Evolutionary conservation across 2,797 vertebrate species (phyloP).

Genomic region (Myotis findleyi): DNA sequence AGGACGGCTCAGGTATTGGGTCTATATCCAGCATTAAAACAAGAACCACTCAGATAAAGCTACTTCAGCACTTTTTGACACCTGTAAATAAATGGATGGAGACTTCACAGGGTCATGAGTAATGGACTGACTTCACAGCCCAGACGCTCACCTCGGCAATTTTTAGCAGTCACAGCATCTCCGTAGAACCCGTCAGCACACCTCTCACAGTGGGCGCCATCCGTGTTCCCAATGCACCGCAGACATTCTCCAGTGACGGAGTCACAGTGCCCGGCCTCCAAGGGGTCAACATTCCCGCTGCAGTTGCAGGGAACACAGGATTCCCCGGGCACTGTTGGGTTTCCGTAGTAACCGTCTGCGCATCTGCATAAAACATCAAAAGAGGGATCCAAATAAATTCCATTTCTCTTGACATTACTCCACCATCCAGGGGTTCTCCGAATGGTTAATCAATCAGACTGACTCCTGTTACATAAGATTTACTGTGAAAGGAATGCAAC

Average conservation of each 20-base stretch:
- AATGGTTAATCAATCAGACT: neutral
- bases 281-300: conserved; percentile 90
- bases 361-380: conserved; percentile 89
- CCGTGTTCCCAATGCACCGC: conserved; percentile 91
- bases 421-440: neutral
- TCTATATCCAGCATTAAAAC: neutral
- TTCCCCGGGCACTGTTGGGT: conserved; percentile 91
- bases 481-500: neutral
- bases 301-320: conserved; percentile 92
- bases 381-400: conserved; percentile 23
- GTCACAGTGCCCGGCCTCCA: conserved; percentile 91
- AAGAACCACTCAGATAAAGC: too few species aligned
- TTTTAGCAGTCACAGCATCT: conserved; percentile 91
- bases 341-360: conserved; percentile 94
- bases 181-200: conserved; percentile 94
- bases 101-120: neutral
- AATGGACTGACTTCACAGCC: neutral
- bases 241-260: conserved; percentile 92
- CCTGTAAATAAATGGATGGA: neutral
- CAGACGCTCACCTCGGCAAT: conserved; percentile 91
- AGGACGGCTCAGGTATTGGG: too few species aligned
- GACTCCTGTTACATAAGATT: neutral
- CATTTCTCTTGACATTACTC: neutral
- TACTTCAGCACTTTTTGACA: too few species aligned
- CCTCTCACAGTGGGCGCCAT: conserved; percentile 91